Base-by-base conservation (phyloP, 2,888 invertebrate genomes). In the Synanthedon formicaeformis region DNA sequence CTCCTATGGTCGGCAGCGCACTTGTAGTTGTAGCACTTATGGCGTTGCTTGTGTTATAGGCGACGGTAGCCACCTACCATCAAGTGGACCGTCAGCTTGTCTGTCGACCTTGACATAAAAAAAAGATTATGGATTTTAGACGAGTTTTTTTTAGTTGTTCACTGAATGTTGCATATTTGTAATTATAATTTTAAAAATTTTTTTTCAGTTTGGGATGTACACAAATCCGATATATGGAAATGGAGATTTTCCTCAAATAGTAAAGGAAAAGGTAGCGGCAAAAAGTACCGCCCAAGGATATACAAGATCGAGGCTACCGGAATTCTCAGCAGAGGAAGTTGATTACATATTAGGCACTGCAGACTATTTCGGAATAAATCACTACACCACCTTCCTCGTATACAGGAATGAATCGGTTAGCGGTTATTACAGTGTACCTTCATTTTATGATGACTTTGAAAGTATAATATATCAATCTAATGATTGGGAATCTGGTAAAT, bases 341-440 rank as follows among this genome's bases (percentile, higher is more conserved):
- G 67, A 77, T 40, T 70, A 81, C 18, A 89, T 94, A 50, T 81
- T 79, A 23, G 91, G 89, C 2, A 90, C 92, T 3, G 85, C 91
- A 1, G 93, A 93, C 67, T 92, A 91, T 71, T 78, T 93, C 40
- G 92, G 92, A 0, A 60, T 93, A 4, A 93, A 92, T 64, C 86
- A 91, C 54, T 93, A 91, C 69, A 88, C 91, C 0, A 81, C 89
- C 0, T 77, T 73, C 56, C 52, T 89, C 57, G 80, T 82, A 0
- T 79, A 81, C 54, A 67, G 72, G 58, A 74, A 74, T 55, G 77
- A 69, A 1, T 81, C 73, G 18, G 60, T 76, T 52, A 79, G 81
- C 4, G 82, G 82, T 51, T 68, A 78, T 73, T 78, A 76, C 41
- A 48, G 69, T 0, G 63, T 69, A 0, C 85, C 87, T 0, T 88